Conservation (phyloP, 2,113 vertebrate genomes). For the Taxidea taxus region DNA sequence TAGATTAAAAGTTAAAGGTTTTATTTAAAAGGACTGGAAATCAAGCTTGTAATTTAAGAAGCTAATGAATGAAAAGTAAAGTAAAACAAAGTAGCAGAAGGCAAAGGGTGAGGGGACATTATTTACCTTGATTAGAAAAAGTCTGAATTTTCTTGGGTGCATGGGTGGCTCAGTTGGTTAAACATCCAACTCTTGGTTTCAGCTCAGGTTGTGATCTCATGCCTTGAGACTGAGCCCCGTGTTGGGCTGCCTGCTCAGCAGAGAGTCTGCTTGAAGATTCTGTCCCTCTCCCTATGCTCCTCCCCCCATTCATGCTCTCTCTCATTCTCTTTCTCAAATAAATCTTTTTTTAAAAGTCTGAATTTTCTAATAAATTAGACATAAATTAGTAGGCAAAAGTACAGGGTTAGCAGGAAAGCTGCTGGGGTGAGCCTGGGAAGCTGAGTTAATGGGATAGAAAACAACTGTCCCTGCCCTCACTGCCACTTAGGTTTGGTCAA, state of each 20-base stretch:
- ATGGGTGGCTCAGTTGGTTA: not conserved
- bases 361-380: not conserved
- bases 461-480: not conserved
- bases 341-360: not conserved
- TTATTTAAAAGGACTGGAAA: slow-evolving; percentile 16
- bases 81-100: not conserved
- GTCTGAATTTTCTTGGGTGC: not conserved
- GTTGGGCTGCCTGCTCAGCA: not conserved
- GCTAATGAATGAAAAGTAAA: not conserved
- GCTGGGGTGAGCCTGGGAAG: not conserved
- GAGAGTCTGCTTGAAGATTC: not conserved
- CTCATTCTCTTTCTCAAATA: not conserved
- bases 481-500: not conserved
- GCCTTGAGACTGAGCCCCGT: not conserved
- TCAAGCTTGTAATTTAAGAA: not conserved
- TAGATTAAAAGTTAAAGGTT: not conserved
- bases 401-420: not conserved
- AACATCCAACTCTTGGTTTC: not conserved
- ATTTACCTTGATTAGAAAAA: not conserved
- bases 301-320: not conserved
- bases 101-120: not conserved
- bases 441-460: not conserved
- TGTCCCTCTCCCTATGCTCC: not conserved
- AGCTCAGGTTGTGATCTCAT: not conserved
- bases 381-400: not conserved